Base-by-base conservation (phyloP, 2,888 invertebrate species). In the Matsumyia berberina region DNA sequence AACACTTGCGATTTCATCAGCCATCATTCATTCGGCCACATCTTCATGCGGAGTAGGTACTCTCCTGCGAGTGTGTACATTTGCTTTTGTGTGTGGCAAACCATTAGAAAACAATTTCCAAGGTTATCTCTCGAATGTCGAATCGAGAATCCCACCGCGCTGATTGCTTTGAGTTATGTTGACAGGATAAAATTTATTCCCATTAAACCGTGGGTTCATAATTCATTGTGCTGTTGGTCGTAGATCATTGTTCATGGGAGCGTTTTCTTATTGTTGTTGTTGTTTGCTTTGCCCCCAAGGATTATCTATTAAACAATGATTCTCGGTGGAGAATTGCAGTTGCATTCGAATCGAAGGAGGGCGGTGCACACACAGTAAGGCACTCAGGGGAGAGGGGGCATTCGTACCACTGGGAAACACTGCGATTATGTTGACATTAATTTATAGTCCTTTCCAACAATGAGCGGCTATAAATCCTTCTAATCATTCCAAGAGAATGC, bases 151-250 rank as follows among this genome's bases (percentile, higher is more conserved):
- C 78, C 55, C 58, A 24, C 24, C 24, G 31, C 46, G 64, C 79
- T 79, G 83, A 85, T 85, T 85, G 79, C 83, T 64, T 79, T 85
- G 83, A 85, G 62, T 85, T 85, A 85, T 85, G 83, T 79, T 83
- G 83, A 85, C 83, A 85, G 79, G 79, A 69, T 69, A 37, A 74
- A 85, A 85, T 85, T 79, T 85, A 85, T 85, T 79, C 62, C 79
- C 74, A 85, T 74, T 79, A 74, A 79, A 51, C 51, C 62, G 79
- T 42, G 79, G 74, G 79, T 79, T 85, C 73, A 85, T 85, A 85
- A 85, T 85, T 85, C 83, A 85, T 85, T 79, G 49, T 5, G 29
- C 60, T 55, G 42, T 66, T 79, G 79, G 79, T 64, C 79, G 64
- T 85, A 79, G 74, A 85, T 85, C 83, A 85, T 79, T 85, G 82